phyloP scores from a whole-genome alignment of 2,113 vertebrate genomes.

The Cynoglossus semilaevis region DNA sequence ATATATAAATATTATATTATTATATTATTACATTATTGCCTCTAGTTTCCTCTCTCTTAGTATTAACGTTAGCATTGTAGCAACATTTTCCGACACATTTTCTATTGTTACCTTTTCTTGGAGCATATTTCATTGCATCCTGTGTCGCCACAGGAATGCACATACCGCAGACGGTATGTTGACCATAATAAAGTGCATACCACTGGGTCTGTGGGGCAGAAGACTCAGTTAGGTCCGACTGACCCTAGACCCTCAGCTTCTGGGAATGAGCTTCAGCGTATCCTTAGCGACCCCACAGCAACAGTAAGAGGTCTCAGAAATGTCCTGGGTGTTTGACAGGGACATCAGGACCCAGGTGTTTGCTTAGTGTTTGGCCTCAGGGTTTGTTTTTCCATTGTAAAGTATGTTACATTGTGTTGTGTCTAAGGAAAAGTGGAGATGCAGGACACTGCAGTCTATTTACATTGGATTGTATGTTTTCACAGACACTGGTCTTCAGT shows the following conservation, averaged over 20 bases:
- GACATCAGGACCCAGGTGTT: conserved; percentile 39
- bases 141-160: conserved; percentile 57
- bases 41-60: conserved; percentile 5
- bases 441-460: too few species aligned
- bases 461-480: too few species aligned
- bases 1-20: too few species aligned
- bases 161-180: conserved; percentile 50
- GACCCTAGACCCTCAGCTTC: conserved; percentile 57
- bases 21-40: conserved; percentile 35
- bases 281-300: conserved; percentile 68
- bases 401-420: background rate
- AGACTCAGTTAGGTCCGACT: conserved; percentile 51
- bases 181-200: conserved; percentile 63
- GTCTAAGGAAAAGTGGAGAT: too few species aligned
- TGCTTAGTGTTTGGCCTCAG: conserved; percentile 31
- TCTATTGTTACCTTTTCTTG: too few species aligned
- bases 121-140: conserved; percentile 24
- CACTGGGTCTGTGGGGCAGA: conserved; percentile 46
- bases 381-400: conserved; percentile 11
- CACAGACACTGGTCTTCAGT: too few species aligned
- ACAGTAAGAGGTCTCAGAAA: conserved; percentile 72
- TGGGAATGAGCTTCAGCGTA: conserved; percentile 61
- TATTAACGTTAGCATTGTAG: conserved; percentile 50
- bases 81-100: conserved; percentile 6
- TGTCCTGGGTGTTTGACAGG: conserved; percentile 53